Base-by-base conservation (phyloP, 2,113 vertebrate genomes). In the Channa maculata region DNA sequence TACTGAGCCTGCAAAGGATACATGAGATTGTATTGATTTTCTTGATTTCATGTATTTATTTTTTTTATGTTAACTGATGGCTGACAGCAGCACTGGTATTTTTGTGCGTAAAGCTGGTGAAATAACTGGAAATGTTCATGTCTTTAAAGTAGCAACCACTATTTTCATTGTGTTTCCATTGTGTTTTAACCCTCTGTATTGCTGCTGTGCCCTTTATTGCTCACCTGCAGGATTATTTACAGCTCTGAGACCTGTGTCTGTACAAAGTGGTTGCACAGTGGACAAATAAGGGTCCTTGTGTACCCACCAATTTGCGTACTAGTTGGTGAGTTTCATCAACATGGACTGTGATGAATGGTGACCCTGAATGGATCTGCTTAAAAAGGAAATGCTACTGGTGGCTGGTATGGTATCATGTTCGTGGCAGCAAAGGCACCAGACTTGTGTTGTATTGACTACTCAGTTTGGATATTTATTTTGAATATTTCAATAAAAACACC, bases 401-500 rank as follows among this genome's bases (percentile, higher is more conserved):
- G 13, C 59, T 43, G 36, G 4, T 24, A 24, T 24, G 24, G 6
- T 10, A 2, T 59, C 8, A 8, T 65, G 76, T 24, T 63, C 3
- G 12, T 39, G 8, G 45, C 14, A 9, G 6, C 49, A 61, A 43
- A 5, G 2, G 38, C 14, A 46, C 5, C 2, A 5, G 54, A 64
- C 39, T 59, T 61, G 41, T 76, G 12, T 58, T 63, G 48, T 58
- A 83, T 66, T 64, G 70, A 80, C 53, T 75, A 11, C 83, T 78
- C 51, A 87, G 82, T 87, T 89, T 74, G 89, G 64, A 73, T 91
- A 88, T 92, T 92, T 91, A 85, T 91, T 85, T 76, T 90, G 82
- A 46, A 15, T 65, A 80, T 85, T 86, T 90, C 89, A 93, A 91
- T 94, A 93, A 94, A 92, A 80, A 78, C 46, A 80, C 38, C 66